Evolutionary conservation across 2,113 vertebrate species (phyloP).

Genomic region (human (Homo sapiens)): GRCh38 chr1:95116501-95117000

Average conservation of each 20-base stretch:
- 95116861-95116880: not conserved
- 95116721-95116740: not conserved
- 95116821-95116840: not conserved
- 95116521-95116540: not conserved
- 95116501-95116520: not conserved
- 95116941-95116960: not conserved
- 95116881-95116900: conserved; percentile 6
- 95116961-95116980: not conserved
- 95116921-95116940: not conserved
- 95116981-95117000: not conserved
- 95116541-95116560: not conserved
- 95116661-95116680: not conserved
- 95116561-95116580: not conserved
- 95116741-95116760: not conserved
- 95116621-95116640: not conserved
- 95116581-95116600: not conserved
- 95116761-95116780: not conserved
- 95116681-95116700: not conserved
- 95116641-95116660: not conserved
- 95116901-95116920: not conserved
- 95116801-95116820: not conserved
- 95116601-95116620: not conserved
- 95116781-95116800: not conserved
- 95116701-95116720: not conserved
- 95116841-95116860: not conserved